Percentiles rank a stretch among this genome's conserved stretches.
phyloP scores from a whole-genome alignment of 2,797 vertebrate species.

The Gorsachius magnificus region DNA sequence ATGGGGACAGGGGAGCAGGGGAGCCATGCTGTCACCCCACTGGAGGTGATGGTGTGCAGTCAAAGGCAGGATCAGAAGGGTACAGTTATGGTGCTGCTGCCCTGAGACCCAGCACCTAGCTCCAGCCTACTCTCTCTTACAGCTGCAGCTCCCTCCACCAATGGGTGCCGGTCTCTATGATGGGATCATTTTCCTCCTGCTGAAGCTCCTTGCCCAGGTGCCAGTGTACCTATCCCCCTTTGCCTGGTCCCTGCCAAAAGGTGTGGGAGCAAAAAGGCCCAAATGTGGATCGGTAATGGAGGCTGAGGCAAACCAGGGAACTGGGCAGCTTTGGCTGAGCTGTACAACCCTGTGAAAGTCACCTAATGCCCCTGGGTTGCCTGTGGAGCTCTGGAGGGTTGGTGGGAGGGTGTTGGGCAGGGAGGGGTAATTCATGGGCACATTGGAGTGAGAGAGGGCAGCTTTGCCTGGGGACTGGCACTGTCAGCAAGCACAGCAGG shows the following conservation, averaged over 20 bases:
- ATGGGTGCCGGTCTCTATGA: constrained; percentile 85
- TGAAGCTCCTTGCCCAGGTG: constrained; percentile 81
- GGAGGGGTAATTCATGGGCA: background rate
- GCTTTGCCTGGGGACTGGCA: background rate
- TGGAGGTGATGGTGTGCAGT: background rate
- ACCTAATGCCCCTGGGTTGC: background rate
- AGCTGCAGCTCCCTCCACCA: constrained; percentile 78
- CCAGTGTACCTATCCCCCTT: background rate
- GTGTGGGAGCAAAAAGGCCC: background rate
- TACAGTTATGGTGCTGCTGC: background rate
- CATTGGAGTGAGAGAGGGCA: background rate
- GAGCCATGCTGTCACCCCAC: background rate
- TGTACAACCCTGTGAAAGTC: background rate
- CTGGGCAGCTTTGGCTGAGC: background rate
- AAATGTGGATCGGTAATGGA: background rate
- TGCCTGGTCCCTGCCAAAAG: background rate
- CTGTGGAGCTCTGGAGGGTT: background rate
- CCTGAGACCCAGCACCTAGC: background rate
- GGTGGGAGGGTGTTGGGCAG: background rate
- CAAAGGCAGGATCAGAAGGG: background rate
- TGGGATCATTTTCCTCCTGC: constrained; percentile 82
- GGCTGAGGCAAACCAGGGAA: background rate
- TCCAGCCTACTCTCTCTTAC: background rate
- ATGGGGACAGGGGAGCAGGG: background rate
- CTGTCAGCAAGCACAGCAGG: background rate